These are phyloP conservation scores for Andrena hattorfiana DNA, from an alignment of 2,888 invertebrate genomes.

Conservation along the genomic window DNA sequence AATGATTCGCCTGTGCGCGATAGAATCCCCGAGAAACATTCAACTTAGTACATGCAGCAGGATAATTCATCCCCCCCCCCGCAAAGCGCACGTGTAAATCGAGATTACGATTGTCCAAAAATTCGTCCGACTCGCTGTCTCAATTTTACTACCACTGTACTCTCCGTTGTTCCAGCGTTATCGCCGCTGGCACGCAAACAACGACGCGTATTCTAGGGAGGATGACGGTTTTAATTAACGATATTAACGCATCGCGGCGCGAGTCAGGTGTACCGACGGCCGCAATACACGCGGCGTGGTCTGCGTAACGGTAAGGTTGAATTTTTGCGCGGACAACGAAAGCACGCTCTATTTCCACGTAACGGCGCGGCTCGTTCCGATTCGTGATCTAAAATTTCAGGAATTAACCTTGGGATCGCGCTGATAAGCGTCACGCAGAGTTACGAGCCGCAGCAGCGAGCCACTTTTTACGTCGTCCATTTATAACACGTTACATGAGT, in stretches of 20 bases:
- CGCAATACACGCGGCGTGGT: not conserved
- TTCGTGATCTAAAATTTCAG: not conserved
- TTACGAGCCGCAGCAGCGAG: too few relatives aligned
- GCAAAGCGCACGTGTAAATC: not conserved
- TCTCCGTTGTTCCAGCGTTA: slow-evolving; percentile 21
- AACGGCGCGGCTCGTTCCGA: not conserved
- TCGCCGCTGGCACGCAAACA: slow-evolving; percentile 40
- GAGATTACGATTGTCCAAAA: slow-evolving; percentile 13
- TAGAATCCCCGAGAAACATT: not conserved
- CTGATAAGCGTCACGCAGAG: not conserved
- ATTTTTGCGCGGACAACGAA: slow-evolving; percentile 15
- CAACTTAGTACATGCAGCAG: not conserved
- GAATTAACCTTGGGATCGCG: slow-evolving; percentile 35
- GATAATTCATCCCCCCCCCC: not conserved
- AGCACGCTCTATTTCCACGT: slow-evolving; percentile 6
- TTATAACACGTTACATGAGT: not conserved
- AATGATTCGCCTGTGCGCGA: not conserved
- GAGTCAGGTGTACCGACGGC: slow-evolving; percentile 7
- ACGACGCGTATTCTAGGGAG: slow-evolving; percentile 21
- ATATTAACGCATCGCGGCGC: slow-evolving; percentile 56
- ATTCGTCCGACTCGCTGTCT: slow-evolving; percentile 6
- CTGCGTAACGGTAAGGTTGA: not conserved
- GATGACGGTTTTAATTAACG: slow-evolving; percentile 65
- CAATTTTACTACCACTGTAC: slow-evolving; percentile 3
- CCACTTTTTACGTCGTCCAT: not conserved